Conservation (phyloP, 2,797 vertebrate species). For the Pseudochaenichthys georgianus region DNA sequence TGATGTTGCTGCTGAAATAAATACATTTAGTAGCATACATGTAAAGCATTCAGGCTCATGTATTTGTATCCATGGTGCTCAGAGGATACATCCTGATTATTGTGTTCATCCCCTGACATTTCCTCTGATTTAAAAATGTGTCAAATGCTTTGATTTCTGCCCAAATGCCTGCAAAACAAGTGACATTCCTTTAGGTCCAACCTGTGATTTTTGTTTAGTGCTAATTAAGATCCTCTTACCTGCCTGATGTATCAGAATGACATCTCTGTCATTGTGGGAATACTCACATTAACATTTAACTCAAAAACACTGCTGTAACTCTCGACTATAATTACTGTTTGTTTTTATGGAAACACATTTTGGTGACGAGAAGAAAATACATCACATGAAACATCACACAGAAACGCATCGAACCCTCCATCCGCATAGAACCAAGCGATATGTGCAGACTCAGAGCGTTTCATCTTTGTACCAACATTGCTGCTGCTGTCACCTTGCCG, state of each 20-base stretch:
- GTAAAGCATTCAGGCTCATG: no score
- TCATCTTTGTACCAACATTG: slow-evolving; percentile 3
- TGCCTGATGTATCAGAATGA: background rate
- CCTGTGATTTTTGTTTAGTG: no score
- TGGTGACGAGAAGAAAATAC: background rate
- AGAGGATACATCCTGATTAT: background rate
- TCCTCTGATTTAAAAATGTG: background rate
- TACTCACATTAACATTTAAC: background rate
- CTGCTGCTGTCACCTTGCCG: background rate
- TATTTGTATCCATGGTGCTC: no score
- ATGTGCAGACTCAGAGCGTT: background rate
- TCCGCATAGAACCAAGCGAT: background rate
- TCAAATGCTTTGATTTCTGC: background rate
- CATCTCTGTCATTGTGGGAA: background rate
- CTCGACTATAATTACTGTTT: background rate
- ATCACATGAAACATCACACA: slow-evolving; percentile 6
- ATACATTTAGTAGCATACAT: no score
- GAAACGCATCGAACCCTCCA: slow-evolving; percentile 1
- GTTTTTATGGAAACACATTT: background rate
- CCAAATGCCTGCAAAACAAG: background rate
- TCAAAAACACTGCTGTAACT: background rate
- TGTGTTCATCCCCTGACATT: background rate
- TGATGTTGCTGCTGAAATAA: no score
- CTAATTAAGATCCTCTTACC: background rate
- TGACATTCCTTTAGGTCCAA: no score